Evolutionary conservation across 1,140 invertebrate species (phyloP), one percentile per base, ranked within the genome.

Genomic region (Ceratoteleas bidentatus): DNA sequence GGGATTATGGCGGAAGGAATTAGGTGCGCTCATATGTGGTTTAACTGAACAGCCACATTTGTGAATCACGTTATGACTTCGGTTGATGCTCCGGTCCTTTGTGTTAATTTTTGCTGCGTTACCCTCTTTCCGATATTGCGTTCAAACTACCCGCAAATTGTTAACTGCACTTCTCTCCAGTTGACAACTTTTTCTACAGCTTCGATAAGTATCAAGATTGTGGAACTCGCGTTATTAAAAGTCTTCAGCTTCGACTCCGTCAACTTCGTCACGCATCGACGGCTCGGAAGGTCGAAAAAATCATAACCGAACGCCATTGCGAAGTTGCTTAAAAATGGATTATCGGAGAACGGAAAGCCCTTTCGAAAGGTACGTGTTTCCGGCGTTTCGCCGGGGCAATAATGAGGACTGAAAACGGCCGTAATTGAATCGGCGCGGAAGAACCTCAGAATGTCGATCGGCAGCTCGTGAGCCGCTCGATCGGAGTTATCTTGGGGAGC

Each of bases 11-110:
- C 52, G 64, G 57, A 77, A 82, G 80, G 80, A 82, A 82, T 82
- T 82, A 82, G 80, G 80, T 66, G 73, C 62, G 56, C 73, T 82
- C 68, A 77, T 82, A 73, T 77, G 69, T 73, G 80, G 73, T 82
- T 82, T 76, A 82, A 82, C 73, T 68, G 73, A 82, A 82, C 68
- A 68, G 73, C 62, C 68, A 77, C 73, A 72, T 81, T 76, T 81
- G 72, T 81, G 79, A 81, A 81, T 81, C 65, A 76, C 72, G 79
- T 76, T 81, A 75, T 81, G 66, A 81, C 69, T 74, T 58, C 50
- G 38, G 64, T 74, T 74, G 70, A 81, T 57, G 69, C 56, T 57
- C 45, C 49, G 61, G 68, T 54, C 69, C 62, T 80, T 73, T 66
- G 61, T 73, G 56, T 15, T 66, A 73, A 73, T 66, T 72, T 72